Evolutionary conservation across 1,140 invertebrate species (phyloP).

Genomic region (Trichonephila clavipes): DNA sequence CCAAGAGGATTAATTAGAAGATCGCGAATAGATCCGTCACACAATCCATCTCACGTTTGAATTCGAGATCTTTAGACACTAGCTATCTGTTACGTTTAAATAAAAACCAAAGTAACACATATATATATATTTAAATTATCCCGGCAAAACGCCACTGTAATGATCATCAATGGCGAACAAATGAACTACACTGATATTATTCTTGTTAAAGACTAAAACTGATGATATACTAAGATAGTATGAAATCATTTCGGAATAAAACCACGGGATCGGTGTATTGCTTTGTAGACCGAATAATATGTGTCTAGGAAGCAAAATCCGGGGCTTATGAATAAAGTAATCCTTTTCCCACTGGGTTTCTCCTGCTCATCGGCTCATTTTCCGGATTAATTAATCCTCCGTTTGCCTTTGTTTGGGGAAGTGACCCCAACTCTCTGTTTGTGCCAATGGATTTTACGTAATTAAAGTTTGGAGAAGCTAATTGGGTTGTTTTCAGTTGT

Average conservation of each 20-base stretch:
- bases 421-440: background rate
- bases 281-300: background rate
- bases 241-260: background rate
- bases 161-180: too few species aligned
- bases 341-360: background rate
- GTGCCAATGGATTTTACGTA: background rate
- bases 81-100: too few species aligned
- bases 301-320: background rate
- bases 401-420: background rate
- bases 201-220: too few species aligned
- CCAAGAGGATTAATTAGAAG: too few species aligned
- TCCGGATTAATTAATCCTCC: background rate
- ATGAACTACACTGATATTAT: too few species aligned
- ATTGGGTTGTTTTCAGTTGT: background rate
- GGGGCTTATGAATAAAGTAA: conserved; percentile 6
- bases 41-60: too few species aligned
- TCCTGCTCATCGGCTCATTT: background rate
- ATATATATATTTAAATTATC: too few species aligned
- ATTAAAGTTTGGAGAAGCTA: background rate
- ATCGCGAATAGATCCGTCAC: too few species aligned
- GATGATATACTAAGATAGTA: too few species aligned
- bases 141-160: too few species aligned
- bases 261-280: background rate
- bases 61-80: too few species aligned
- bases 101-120: too few species aligned